phyloP scores from a whole-genome alignment of 2,113 vertebrate genomes.

The Tonatia bakeri region DNA sequence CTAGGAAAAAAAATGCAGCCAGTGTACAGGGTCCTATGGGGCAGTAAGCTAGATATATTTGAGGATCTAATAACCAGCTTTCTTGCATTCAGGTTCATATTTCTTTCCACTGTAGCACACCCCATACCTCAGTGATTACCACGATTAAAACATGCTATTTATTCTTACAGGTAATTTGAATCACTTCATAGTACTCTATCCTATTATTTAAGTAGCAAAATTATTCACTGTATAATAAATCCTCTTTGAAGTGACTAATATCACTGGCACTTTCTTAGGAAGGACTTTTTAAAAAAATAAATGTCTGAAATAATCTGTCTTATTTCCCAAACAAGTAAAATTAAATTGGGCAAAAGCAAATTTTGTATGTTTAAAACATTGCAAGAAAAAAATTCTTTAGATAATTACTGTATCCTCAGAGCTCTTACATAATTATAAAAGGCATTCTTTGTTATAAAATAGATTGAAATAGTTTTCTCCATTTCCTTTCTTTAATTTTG shows the following conservation, averaged over 20 bases:
- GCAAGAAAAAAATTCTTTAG: neutral
- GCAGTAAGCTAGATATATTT: neutral
- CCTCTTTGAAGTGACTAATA: neutral
- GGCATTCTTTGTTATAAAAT: neutral
- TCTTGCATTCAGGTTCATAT: neutral
- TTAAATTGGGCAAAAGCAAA: neutral
- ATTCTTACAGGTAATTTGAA: slow-evolving; percentile 12
- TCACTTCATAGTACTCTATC: neutral
- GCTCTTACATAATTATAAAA: neutral
- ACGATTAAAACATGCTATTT: neutral
- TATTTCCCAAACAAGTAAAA: slow-evolving; percentile 29
- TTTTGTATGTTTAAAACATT: neutral
- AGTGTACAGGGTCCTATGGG: neutral
- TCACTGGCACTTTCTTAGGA: neutral
- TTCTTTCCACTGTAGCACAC: neutral
- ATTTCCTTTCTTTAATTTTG: neutral
- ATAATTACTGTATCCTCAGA: neutral
- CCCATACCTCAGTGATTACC: neutral
- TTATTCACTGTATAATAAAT: neutral
- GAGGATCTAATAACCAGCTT: neutral
- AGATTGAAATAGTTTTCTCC: neutral
- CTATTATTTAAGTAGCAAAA: neutral
- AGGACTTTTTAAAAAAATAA: neutral
- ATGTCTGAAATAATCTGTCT: neutral
- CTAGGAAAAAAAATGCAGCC: neutral